Evolutionary conservation across 1,140 invertebrate species (phyloP), one percentile per base, ranked within the genome.

Genomic region (Drosophila ananassae): DNA sequence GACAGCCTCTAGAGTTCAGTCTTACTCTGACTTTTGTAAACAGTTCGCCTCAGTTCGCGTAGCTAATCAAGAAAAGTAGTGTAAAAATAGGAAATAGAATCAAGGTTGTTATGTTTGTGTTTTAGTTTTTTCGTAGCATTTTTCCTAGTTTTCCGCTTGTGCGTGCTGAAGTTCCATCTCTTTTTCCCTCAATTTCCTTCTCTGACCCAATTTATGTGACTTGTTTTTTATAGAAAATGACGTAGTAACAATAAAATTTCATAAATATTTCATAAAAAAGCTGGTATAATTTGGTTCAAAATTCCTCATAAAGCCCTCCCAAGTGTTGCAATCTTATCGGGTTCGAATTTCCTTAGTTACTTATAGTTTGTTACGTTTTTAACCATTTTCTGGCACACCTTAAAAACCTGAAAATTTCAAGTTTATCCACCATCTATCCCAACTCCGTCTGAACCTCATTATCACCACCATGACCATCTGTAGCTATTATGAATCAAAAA

Each of bases 51-150:
- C 17, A 17, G 17, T 0, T 69, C 28, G 44, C 51, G 51, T 56
- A 37, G 62, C 62, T 69, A 69, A 69, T 71, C 63, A 71, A 69
- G 64, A 50, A 69, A 69, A 41, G 44, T 69, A 48, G 51, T 57
- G 52, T 69, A 71, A 57, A 71, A 57, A 32, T 24, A 30, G 25
- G 63, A 69, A 71, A 69, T 32, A 55, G 64, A 71, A 25, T 71
- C 67, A 71, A 71, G 67, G 67, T 57, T 71, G 63, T 62, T 39
- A 37, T 39, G 34, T 39, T 52, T 66, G 44, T 56, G 66, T 32
- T 69, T 63, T 69, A 69, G n/a, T 56, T 68, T 68, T 69, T 39
- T 21, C 17, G 0, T 17, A 17, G 17, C 17, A 12, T 52, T 52
- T 52, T 30, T 46, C 6, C 32, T 21, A 47, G 9, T 50, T 25